phyloP scores from a whole-genome alignment of 2,797 vertebrate species.

The Discoglossus pictus region DNA sequence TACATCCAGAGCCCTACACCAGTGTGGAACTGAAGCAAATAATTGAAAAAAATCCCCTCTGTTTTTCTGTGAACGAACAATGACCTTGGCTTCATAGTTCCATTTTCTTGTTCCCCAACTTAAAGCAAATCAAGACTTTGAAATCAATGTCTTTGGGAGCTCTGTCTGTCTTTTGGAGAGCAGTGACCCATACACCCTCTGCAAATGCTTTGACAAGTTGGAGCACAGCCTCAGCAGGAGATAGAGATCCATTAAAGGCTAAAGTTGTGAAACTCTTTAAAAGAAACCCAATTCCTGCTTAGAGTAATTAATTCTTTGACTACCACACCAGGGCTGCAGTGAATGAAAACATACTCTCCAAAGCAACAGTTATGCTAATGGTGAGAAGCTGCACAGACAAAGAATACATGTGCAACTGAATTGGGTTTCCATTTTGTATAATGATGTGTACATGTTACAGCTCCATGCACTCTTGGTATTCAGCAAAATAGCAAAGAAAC shows the following conservation, averaged over 20 bases:
- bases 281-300: constrained; percentile 60
- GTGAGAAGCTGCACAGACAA: constrained; percentile 45
- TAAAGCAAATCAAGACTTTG: constrained; percentile 51
- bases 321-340: constrained; percentile 56
- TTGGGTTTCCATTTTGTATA: constrained; percentile 10
- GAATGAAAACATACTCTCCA: constrained; percentile 61
- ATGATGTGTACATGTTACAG: constrained; percentile 3
- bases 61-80: constrained; percentile 35
- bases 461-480: constrained; percentile 3
- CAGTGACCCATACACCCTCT: constrained; percentile 56
- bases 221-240: constrained; percentile 61
- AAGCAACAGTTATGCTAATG: constrained; percentile 58
- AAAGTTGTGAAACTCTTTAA: constrained; percentile 63
- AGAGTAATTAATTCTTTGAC: constrained; percentile 70
- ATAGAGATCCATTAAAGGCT: constrained; percentile 56
- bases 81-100: constrained; percentile 21
- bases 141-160: constrained; percentile 46
- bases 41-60: constrained; percentile 16
- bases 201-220: constrained; percentile 65
- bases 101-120: constrained; percentile 10
- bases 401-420: constrained; percentile 43
- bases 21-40: constrained; percentile 25
- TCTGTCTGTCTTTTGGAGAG: constrained; percentile 51
- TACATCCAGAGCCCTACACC: constrained; percentile 13
- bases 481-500: background rate